These are phyloP conservation scores for Anguilla anguilla DNA, from an alignment of 2,797 vertebrate species.

Conservation along the genomic window DNA sequence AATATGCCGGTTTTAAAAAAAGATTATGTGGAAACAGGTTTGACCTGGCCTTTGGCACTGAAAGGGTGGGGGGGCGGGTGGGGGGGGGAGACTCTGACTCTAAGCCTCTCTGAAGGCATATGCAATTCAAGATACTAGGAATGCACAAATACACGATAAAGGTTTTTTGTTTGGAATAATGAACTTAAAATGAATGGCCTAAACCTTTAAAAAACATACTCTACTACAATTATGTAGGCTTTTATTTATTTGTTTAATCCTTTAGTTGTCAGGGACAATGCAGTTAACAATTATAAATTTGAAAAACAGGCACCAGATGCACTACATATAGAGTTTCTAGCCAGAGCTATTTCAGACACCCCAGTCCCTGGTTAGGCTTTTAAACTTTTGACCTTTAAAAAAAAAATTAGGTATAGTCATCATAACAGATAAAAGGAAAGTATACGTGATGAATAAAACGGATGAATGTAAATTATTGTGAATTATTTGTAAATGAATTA, in stretches of 20 bases:
- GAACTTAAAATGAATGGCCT: background rate
- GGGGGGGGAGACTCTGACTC: background rate
- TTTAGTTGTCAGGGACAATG: background rate
- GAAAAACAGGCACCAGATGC: background rate
- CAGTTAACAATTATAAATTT: background rate
- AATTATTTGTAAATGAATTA: no score
- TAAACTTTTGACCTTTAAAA: background rate
- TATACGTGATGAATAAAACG: background rate
- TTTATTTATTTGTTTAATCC: slow-evolving; percentile 8
- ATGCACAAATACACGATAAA: background rate
- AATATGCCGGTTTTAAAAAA: background rate
- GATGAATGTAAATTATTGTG: background rate
- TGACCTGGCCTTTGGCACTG: background rate
- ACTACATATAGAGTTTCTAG: background rate
- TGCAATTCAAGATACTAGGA: background rate
- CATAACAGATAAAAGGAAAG: background rate
- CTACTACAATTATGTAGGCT: background rate
- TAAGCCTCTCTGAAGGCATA: background rate
- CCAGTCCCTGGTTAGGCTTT: background rate
- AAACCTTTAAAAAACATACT: background rate
- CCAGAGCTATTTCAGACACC: background rate
- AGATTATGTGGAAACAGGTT: background rate
- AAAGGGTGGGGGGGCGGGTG: background rate
- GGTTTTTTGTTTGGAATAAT: background rate
- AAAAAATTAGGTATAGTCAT: background rate